Conservation (phyloP, 2,797 vertebrate species). For the Acomys russatus region DNA sequence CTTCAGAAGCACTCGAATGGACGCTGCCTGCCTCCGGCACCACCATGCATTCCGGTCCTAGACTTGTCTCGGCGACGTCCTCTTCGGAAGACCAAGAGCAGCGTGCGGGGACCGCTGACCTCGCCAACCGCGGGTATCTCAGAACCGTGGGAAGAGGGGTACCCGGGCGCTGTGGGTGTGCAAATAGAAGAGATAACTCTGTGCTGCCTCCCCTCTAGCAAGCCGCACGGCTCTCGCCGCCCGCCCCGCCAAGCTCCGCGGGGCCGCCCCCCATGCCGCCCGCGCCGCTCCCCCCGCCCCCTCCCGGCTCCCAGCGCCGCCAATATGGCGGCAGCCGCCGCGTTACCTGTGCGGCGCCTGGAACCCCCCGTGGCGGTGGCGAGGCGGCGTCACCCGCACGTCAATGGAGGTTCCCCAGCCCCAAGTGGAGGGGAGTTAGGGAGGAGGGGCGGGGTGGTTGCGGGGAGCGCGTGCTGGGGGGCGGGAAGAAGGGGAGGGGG, state of each 20-base stretch:
- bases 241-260: neutral
- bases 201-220: constrained; percentile 18
- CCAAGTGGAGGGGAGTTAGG: neutral
- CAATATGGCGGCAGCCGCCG: constrained; percentile 87
- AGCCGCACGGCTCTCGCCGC: neutral
- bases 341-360: constrained; percentile 75
- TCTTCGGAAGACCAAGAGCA: neutral
- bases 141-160: neutral
- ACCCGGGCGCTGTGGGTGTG: constrained; percentile 37
- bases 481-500: neutral
- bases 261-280: neutral
- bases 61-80: neutral
- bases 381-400: constrained; percentile 72
- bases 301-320: constrained; percentile 52
- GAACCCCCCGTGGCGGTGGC: constrained; percentile 22
- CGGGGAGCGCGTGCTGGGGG: neutral
- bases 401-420: constrained; percentile 84
- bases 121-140: neutral
- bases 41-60: constrained; percentile 49
- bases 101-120: constrained; percentile 5
- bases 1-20: constrained; percentile 62
- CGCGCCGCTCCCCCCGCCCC: neutral
- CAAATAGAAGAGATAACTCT: constrained; percentile 67
- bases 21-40: constrained; percentile 24
- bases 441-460: neutral